These are phyloP conservation scores for Lepidocyrtoides sp. DNA, from an alignment of 2,888 invertebrate genomes.

Conservation along the genomic window DNA sequence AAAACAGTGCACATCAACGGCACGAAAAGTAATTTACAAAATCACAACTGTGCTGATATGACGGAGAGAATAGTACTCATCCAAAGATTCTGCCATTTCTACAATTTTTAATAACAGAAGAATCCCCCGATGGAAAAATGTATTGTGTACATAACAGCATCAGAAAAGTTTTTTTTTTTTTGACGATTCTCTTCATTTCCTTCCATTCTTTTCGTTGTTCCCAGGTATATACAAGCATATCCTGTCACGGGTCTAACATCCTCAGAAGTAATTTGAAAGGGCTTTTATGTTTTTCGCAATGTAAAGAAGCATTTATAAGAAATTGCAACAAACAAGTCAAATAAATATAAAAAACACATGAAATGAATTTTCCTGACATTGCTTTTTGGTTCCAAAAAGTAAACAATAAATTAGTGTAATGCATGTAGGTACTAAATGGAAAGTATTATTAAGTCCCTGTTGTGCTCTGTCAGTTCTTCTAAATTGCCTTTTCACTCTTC, in stretches of 20 bases:
- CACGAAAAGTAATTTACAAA: conserved; percentile 45
- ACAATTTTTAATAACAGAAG: conserved; percentile 27
- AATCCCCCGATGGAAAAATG: not conserved
- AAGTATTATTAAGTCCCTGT: not conserved
- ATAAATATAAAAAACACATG: not conserved
- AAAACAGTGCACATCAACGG: conserved; percentile 35
- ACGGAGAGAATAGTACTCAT: not conserved
- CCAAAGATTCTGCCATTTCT: not conserved
- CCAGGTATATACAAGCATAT: not conserved
- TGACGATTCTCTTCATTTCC: conserved; percentile 5
- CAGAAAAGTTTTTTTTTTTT: not conserved
- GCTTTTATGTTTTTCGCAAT: not conserved
- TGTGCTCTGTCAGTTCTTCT: not conserved
- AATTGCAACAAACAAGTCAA: not conserved
- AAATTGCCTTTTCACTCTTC: not conserved
- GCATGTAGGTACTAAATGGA: not conserved
- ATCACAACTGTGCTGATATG: conserved; percentile 4
- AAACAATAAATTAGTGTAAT: conserved; percentile 34
- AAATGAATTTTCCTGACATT: conserved; percentile 21
- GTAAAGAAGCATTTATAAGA: not conserved
- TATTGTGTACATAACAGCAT: not conserved
- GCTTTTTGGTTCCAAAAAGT: not conserved
- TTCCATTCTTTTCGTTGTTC: not conserved
- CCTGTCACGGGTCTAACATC: too few relatives aligned
- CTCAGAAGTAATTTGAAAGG: not conserved